Evolutionary conservation across 1,140 invertebrate genomes (phyloP).

Genomic region (Dendrolimus punctatus): DNA sequence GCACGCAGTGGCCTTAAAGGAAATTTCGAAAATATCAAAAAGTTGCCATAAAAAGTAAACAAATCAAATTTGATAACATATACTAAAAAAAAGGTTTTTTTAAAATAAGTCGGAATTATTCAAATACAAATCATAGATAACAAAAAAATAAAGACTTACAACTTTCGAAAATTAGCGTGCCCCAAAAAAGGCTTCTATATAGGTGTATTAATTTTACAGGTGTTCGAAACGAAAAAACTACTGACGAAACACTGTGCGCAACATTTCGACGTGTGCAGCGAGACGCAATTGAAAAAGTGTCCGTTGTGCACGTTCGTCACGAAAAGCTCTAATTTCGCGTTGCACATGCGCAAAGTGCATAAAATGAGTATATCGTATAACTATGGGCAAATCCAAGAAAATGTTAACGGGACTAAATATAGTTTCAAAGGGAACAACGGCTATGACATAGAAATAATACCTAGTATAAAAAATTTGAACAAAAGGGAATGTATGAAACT

Average conservation of each 20-base stretch:
- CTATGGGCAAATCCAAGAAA: conserved; percentile 17
- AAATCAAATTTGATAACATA: too few species aligned
- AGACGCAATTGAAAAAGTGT: conserved; percentile 42
- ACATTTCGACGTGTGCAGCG: conserved; percentile 44
- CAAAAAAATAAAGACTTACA: too few species aligned
- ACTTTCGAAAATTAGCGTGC: too few species aligned
- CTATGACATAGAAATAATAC: conserved; percentile 40
- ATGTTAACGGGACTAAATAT: conserved; percentile 24
- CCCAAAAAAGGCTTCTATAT: too few species aligned
- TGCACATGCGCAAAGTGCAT: conserved; percentile 31
- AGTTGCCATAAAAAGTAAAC: too few species aligned
- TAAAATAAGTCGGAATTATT: too few species aligned
- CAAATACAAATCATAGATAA: too few species aligned
- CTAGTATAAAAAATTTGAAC: conserved; percentile 43
- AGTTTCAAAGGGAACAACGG: conserved; percentile 28
- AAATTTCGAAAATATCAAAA: too few species aligned
- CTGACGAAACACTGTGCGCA: conserved; percentile 40
- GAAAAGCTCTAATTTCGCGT: conserved; percentile 18
- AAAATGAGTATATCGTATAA: conserved; percentile 23
- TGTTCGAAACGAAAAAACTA: conserved; percentile 39
- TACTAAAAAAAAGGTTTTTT: too few species aligned
- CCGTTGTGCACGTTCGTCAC: conserved; percentile 41
- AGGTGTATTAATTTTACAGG: conserved; percentile 24
- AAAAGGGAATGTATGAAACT: conserved; percentile 31
- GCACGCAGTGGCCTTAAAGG: too few species aligned